A percentile compares a stretch with the other conserved stretches of the same genome.
phyloP scores from a whole-genome alignment of 2,113 vertebrate species.

The Peromyscus californicus region DNA sequence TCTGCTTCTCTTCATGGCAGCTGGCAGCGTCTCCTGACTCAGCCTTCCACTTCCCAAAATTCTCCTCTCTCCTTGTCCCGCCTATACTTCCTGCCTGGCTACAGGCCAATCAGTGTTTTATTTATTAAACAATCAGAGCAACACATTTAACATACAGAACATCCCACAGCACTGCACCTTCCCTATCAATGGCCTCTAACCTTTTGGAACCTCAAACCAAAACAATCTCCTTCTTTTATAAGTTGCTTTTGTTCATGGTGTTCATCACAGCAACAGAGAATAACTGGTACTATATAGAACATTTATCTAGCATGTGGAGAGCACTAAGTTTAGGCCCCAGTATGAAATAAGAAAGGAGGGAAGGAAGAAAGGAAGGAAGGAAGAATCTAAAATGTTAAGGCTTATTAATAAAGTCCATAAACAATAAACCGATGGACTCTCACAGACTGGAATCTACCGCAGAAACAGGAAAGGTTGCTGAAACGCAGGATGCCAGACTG shows the following conservation, averaged over 20 bases:
- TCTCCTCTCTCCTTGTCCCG: too few relatives aligned
- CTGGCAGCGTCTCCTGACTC: too few relatives aligned
- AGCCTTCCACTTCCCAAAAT: too few relatives aligned
- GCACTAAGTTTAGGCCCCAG: not conserved
- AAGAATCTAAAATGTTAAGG: not conserved
- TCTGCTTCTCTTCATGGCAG: too few relatives aligned
- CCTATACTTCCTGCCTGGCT: too few relatives aligned
- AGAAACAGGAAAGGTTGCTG: not conserved
- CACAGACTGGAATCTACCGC: not conserved
- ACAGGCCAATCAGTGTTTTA: too few relatives aligned
- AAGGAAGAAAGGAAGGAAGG: too few relatives aligned
- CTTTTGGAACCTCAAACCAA: not conserved
- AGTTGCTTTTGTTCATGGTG: not conserved
- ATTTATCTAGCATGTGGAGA: not conserved
- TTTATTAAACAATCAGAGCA: too few relatives aligned
- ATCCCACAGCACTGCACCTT: too few relatives aligned
- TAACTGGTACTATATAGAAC: rapidly evolving
- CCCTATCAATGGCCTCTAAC: not conserved
- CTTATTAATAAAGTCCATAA: not conserved
- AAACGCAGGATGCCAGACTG: not conserved
- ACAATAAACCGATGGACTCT: not conserved
- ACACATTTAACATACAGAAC: too few relatives aligned
- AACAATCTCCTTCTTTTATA: not conserved
- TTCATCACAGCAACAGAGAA: not conserved
- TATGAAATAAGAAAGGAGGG: too few relatives aligned